Evolutionary conservation across 2,113 vertebrate genomes (phyloP).

Genomic region (Clarias batrachus): DNA sequence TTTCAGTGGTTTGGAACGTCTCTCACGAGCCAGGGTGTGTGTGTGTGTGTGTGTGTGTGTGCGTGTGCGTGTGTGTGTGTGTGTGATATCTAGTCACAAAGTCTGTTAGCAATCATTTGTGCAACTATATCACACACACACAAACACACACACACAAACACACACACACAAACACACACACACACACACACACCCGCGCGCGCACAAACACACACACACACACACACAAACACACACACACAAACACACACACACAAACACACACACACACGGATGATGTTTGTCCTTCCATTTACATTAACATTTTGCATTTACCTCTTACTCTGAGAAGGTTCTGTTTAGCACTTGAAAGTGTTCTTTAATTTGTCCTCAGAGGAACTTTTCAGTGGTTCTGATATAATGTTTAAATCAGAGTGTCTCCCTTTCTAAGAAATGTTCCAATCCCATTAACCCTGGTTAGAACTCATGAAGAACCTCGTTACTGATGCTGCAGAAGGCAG

Average conservation of each 20-base stretch:
- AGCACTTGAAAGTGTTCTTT: conserved; percentile 1
- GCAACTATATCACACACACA: background rate
- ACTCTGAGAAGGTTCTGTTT: conserved; percentile 37
- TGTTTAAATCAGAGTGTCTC: background rate
- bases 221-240: conserved; percentile 3
- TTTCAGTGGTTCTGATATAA: background rate
- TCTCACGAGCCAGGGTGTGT: background rate
- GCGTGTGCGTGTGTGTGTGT: background rate
- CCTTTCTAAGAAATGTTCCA: background rate
- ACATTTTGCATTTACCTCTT: background rate
- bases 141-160: background rate
- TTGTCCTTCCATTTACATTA: conserved; percentile 4
- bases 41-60: background rate
- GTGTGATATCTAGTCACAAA: conserved; percentile 19
- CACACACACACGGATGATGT: conserved; percentile 23
- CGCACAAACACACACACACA: too few species aligned
- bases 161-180: background rate
- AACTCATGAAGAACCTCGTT: background rate
- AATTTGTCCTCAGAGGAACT: background rate
- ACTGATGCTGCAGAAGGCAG: background rate
- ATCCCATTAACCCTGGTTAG: background rate
- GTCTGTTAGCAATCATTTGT: conserved; percentile 48
- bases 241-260: background rate
- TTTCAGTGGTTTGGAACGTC: conserved; percentile 11
- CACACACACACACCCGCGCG: too few species aligned